Conservation (phyloP, 2,113 vertebrate genomes). For the Xerus inauris region DNA sequence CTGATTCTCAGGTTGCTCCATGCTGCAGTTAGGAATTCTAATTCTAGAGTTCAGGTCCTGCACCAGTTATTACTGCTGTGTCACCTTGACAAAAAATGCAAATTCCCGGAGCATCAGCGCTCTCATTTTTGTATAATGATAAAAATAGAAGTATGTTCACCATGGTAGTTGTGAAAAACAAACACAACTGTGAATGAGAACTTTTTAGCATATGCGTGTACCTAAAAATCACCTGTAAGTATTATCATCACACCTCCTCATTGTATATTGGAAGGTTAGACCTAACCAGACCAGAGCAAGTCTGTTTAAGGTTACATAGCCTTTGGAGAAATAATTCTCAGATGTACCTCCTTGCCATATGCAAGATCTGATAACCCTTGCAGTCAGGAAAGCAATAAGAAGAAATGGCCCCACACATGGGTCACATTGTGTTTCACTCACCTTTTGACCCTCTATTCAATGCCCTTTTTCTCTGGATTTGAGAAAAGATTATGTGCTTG, state of each 20-base stretch:
- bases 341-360: neutral
- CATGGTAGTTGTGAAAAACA: neutral
- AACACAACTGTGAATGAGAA: neutral
- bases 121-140: neutral
- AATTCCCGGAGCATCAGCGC: neutral
- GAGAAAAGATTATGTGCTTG: conserved; percentile 40
- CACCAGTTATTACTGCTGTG: neutral
- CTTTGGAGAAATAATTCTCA: neutral
- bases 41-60: neutral
- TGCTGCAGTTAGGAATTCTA: neutral
- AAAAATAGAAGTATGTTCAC: neutral
- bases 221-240: neutral
- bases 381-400: neutral
- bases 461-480: conserved; percentile 13
- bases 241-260: neutral
- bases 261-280: neutral
- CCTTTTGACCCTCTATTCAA: neutral
- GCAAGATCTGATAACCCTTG: neutral
- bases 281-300: neutral
- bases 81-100: neutral
- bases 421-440: neutral
- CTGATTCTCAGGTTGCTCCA: neutral
- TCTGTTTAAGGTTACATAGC: neutral
- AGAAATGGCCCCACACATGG: neutral
- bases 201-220: neutral